Base-by-base conservation (phyloP, 2,113 vertebrate species). In the Pseudorectes ferrugineus region DNA sequence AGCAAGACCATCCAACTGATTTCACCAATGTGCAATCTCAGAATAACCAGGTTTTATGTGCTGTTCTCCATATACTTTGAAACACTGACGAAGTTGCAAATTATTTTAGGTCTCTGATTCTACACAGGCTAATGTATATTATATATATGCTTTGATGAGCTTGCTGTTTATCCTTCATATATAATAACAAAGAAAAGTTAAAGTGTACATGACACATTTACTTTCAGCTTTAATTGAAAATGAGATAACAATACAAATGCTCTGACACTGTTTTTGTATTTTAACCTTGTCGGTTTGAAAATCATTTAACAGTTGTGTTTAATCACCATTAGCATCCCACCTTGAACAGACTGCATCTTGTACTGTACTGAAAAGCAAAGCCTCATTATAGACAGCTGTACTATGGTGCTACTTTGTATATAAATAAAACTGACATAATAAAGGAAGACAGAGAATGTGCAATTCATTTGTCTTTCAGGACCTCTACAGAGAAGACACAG, bases 401-500 rank as follows among this genome's bases (percentile, higher is more conserved):
- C 35, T 72, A 26, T 81, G 65, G 62, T 76, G 70, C 24, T 46
- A 89, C 62, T 91, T 89, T 82, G 28, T 83, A 62, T 38, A 89
- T 95, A 94, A 96, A 92, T 91, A 87, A 87, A 94, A 74, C 55
- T 94, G 92, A 93, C 87, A 95, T 85, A 96, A 92, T 62, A 96
- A 92, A 97, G 75, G 88, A 88, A 91, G 68, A 87, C 3, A 3
- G 48, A 92, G 66, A 93, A 91, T 25, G 2, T 61, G 80, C 68
- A 95, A 96, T 89, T 88, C 68, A 94, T 94, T 94, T 95, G 82
- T 94, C 67, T 90, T 96, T 88, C 76, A 95, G 73, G 62, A 90
- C 73, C 35, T 85, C 76, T 91, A 68, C 84, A 72, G 73, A 85
- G 62, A 92, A 85, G 54, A 87, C 57, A 79, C 40, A 92, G n/a